Evolutionary conservation across 2,888 invertebrate species (phyloP).

Genomic region (Drosophila monieri): DNA sequence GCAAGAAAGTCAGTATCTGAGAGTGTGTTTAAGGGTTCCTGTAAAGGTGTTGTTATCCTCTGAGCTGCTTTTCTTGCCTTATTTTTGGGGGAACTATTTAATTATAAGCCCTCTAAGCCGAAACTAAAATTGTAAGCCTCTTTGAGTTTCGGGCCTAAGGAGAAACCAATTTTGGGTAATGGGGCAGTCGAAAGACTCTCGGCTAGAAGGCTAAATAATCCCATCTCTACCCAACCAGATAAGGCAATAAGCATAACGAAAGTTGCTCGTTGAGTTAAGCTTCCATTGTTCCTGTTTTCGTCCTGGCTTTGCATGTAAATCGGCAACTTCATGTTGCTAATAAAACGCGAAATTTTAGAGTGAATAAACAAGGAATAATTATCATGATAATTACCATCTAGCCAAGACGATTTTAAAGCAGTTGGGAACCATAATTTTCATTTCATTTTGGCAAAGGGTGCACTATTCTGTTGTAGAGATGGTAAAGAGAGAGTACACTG

Average conservation of each 20-base stretch:
- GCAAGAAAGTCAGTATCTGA: slow-evolving; percentile 5
- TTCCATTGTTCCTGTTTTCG: slow-evolving; percentile 21
- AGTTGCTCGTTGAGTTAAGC: slow-evolving; percentile 5
- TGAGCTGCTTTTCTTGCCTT: slow-evolving; percentile 62
- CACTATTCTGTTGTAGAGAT: slow-evolving; percentile 30
- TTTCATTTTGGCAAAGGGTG: slow-evolving; percentile 58
- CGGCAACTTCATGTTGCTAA: slow-evolving; percentile 56
- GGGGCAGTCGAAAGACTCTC: neutral
- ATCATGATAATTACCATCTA: slow-evolving; percentile 72
- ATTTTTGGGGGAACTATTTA: slow-evolving; percentile 56
- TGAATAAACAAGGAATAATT: slow-evolving; percentile 76
- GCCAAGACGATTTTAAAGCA: slow-evolving; percentile 70
- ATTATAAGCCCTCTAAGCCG: slow-evolving; percentile 55
- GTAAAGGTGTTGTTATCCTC: slow-evolving; percentile 59
- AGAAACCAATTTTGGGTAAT: slow-evolving; percentile 32
- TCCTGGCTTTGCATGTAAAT: slow-evolving; percentile 39
- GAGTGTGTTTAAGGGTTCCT: slow-evolving; percentile 8
- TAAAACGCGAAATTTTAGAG: slow-evolving; percentile 73
- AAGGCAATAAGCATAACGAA: slow-evolving; percentile 29
- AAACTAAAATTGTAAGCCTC: slow-evolving; percentile 40
- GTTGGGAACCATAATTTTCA: slow-evolving; percentile 75
- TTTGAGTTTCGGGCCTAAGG: slow-evolving; percentile 31
- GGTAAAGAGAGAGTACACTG: neutral
- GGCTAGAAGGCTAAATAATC: slow-evolving; percentile 12
- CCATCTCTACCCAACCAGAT: slow-evolving; percentile 22